phyloP scores from a whole-genome alignment of 2,888 invertebrate genomes.

The Leptura quadrifasciata region DNA sequence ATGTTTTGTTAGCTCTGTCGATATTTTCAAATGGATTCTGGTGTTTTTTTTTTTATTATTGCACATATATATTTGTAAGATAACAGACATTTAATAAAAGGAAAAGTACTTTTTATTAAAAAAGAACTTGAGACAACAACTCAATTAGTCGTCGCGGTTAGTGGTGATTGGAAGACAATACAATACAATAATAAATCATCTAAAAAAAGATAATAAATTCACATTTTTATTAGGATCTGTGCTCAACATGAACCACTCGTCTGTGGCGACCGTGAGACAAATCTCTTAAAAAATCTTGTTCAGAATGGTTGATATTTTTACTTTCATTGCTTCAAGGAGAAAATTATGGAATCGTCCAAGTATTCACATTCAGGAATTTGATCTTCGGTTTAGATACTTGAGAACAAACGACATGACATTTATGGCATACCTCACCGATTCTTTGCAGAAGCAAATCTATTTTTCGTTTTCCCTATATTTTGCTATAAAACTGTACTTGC shows the following conservation, averaged over 20 bases:
- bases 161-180: background rate
- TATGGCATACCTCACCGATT: too few relatives aligned
- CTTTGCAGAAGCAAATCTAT: too few relatives aligned
- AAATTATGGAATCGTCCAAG: too few relatives aligned
- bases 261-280: background rate
- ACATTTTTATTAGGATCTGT: background rate
- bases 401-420: too few relatives aligned
- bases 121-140: background rate
- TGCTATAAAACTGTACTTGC: too few relatives aligned
- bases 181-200: background rate
- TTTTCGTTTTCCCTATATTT: too few relatives aligned
- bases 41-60: slow-evolving; percentile 23
- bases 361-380: too few relatives aligned
- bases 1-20: slow-evolving; percentile 34
- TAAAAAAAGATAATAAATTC: background rate
- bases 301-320: too few relatives aligned
- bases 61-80: background rate
- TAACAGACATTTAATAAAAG: background rate
- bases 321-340: too few relatives aligned
- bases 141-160: background rate
- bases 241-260: background rate
- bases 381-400: too few relatives aligned
- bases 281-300: background rate
- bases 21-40: slow-evolving; percentile 17
- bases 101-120: background rate